A percentile compares a stretch with the other conserved stretches of the same genome.
Evolutionary conservation across 2,797 vertebrate genomes (phyloP).

Genomic region (Clamator glandarius): DNA sequence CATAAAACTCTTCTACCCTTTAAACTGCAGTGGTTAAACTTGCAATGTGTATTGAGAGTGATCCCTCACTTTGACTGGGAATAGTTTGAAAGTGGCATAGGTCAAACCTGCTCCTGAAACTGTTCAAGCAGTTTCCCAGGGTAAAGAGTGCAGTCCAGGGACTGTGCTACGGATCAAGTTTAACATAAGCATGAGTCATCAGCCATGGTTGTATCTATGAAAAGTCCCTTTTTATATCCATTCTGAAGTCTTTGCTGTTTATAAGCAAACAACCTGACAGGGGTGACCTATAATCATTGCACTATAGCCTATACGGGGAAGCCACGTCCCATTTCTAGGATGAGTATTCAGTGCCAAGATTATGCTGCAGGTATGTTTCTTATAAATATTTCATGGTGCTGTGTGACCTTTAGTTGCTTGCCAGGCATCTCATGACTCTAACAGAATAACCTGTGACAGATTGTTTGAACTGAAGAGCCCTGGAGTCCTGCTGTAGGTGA

Average conservation of each 20-base stretch:
- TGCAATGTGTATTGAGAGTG: background rate
- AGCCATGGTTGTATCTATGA: background rate
- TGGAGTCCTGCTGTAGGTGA: constrained; percentile 50
- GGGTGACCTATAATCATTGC: background rate
- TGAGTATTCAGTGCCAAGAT: background rate
- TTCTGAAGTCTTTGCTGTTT: background rate
- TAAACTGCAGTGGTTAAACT: background rate
- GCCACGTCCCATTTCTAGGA: background rate
- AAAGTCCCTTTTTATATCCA: background rate
- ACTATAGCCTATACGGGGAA: background rate
- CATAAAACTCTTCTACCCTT: background rate
- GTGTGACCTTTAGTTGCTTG: constrained; percentile 54
- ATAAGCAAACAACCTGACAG: background rate
- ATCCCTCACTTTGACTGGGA: background rate
- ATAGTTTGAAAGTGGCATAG: background rate
- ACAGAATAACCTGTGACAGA: constrained; percentile 45
- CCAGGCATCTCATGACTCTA: constrained; percentile 27
- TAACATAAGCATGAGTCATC: background rate
- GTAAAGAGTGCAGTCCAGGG: background rate
- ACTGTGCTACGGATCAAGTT: background rate
- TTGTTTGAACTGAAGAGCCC: constrained; percentile 44
- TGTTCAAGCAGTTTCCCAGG: background rate
- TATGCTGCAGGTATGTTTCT: background rate
- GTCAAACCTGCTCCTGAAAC: background rate
- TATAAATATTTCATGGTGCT: constrained; percentile 27